phyloP scores from a whole-genome alignment of 2,113 vertebrate genomes.

The Orcinus orca region DNA sequence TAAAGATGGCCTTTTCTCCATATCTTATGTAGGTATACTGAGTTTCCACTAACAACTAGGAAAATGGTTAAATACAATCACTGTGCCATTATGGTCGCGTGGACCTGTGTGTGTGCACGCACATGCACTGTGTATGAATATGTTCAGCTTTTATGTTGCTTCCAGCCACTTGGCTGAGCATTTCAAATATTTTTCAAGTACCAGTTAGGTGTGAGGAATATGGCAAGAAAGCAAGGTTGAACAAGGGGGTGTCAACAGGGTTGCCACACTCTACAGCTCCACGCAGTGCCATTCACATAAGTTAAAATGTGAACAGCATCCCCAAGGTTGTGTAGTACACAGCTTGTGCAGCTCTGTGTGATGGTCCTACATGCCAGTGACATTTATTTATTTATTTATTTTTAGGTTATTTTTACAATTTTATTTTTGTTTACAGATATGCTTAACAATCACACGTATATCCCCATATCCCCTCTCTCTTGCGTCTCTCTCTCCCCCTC shows the following conservation, averaged over 20 bases:
- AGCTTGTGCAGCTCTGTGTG: background rate
- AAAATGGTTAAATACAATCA: background rate
- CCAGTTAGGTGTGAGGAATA: background rate
- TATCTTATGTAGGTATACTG: background rate
- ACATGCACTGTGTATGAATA: background rate
- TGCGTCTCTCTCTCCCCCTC: too few relatives aligned
- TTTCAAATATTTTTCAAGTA: background rate
- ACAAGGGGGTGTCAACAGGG: background rate
- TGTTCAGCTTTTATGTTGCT: background rate
- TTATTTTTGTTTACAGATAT: too few relatives aligned
- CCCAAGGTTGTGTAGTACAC: background rate
- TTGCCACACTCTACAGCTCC: background rate
- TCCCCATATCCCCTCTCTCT: too few relatives aligned
- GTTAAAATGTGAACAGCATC: background rate
- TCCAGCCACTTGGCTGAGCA: background rate
- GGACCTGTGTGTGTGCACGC: background rate
- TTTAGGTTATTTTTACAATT: too few relatives aligned
- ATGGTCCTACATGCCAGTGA: too few relatives aligned
- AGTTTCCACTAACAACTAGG: background rate
- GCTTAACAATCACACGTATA: too few relatives aligned
- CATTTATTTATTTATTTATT: background rate
- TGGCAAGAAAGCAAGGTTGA: background rate
- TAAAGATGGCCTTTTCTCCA: background rate
- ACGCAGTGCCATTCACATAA: background rate
- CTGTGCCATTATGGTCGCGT: background rate